Evolutionary conservation across 1,140 invertebrate genomes (phyloP), one percentile per base, ranked within the genome.

Genomic region (Neodiprion lecontei): DNA sequence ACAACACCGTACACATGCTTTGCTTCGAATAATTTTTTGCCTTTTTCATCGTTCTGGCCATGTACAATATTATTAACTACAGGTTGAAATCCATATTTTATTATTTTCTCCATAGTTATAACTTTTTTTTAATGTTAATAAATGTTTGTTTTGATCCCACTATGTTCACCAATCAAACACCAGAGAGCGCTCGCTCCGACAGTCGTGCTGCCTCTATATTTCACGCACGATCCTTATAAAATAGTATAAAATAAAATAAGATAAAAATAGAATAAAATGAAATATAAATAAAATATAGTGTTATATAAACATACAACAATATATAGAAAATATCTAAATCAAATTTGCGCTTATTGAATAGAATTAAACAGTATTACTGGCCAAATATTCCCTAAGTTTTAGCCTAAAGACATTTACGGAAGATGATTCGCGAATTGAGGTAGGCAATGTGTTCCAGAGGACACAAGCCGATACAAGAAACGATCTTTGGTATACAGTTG

Each of bases 21-120:
- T 12, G 72, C 69, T 9, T 76, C 61, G 49, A 70, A 74, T 65
- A 71, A 66, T 28, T 76, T 76, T 70, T 69, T 69, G 14, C 67
- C 61, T 23, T 73, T 73, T 17, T n/a, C 70, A 23, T 74, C 68
- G 47, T 73, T 73, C 65, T 74, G 72, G 9, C 50, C 72, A n/a
- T 53, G 53, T 61, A 73, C 28, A 70, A 12, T 12, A 23, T 48
- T 23, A 50, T 70, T 73, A 17, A 23, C 21, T 12, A 75, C n/a
- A 12, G 74, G 74, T 12, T 23, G n/a, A 47, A 75, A 75, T 1
- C 74, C 74, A n/a, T 53, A 53, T 53, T 53, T 53, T 53, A 53
- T 53, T 53, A 53, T 14, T 53, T 53, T 53, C n/a, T 11, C 10
- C 50, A 53, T 53, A 11, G 10, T 53, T 53, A 53, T 21, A 21